Percentiles rank a stretch among this genome's conserved stretches.
These are phyloP conservation scores for Rambutsinella grinnellia DNA, from an alignment of 2,888 invertebrate species.

Conservation along the genomic window DNA sequence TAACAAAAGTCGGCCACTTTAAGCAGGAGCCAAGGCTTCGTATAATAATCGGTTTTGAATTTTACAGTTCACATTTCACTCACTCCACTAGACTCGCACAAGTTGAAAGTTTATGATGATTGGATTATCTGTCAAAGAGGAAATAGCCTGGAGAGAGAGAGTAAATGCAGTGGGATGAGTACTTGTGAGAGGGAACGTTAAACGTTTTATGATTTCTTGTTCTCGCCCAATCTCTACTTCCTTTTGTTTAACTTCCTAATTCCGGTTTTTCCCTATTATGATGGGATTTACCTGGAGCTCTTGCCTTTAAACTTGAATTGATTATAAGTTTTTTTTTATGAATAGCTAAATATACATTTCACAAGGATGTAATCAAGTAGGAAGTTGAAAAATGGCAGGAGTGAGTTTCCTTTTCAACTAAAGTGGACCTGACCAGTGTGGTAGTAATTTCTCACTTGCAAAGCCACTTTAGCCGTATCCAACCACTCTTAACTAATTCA, in stretches of 20 bases:
- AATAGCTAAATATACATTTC: no score
- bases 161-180: neutral
- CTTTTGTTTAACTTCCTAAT: constrained; percentile 12
- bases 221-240: constrained; percentile 26
- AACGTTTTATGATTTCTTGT: neutral
- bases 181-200: neutral
- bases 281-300: no score
- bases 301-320: no score
- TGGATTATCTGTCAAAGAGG: constrained; percentile 11
- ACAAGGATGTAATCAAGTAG: no score
- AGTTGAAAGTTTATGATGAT: constrained; percentile 22
- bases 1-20: constrained; percentile 20
- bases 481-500: no score
- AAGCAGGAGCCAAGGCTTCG: constrained; percentile 8
- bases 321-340: no score
- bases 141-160: neutral
- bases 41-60: neutral
- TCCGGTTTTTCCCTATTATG: constrained; percentile 11
- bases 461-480: no score
- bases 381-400: no score
- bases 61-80: constrained; percentile 39
- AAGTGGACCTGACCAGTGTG: no score
- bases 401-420: no score
- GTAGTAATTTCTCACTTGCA: no score
- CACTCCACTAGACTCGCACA: constrained; percentile 15